Base-by-base conservation (phyloP, 2,888 invertebrate genomes). In the Mechanitis mazaeus region DNA sequence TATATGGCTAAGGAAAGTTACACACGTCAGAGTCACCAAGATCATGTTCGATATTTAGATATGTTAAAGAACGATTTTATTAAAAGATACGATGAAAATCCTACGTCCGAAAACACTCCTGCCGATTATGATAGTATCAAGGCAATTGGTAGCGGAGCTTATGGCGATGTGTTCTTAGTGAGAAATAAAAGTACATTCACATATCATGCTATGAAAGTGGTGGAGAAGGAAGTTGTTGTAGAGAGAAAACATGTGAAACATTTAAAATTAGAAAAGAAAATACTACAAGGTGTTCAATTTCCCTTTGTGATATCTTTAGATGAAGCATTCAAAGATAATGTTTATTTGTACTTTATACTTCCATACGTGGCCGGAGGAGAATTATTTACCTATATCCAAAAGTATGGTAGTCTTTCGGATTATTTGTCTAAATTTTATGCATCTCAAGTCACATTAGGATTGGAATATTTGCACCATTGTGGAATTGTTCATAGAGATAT, bases 401-500 rank as follows among this genome's bases (percentile, higher is more conserved):
- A 91, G 75, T 89, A 84, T 69, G 91, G 90, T 1, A 87, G 79
- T 60, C 93, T 95, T 81, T 93, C 94, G 59, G 97, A 97, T 78
- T 87, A 91, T 46, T 91, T 95, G 71, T 91, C 95, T 0, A 94
- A 94, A 77, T 98, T 98, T 88, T 98, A 97, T 84, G 95, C 95
- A 0, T 93, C 95, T 56, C 98, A 98, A 91, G 94, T 98, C 3
- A 92, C 95, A 56, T 84, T 98, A 71, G 96, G 94, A 0, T 87
- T 98, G 69, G 98, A 98, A 84, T 98, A 98, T 83, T 87, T 98
- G 66, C 98, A 98, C 83, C 92, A 92, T 73, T 93, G 97, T 77
- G 94, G 95, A 74, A 87, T 98, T 64, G 91, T 98, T 33, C 98
- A 98, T 81, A 92, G 98, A 45, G 97, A 98, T 82, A 85, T 98